Evolutionary conservation across 2,797 vertebrate genomes (phyloP).

Genomic region (Netta rufina): DNA sequence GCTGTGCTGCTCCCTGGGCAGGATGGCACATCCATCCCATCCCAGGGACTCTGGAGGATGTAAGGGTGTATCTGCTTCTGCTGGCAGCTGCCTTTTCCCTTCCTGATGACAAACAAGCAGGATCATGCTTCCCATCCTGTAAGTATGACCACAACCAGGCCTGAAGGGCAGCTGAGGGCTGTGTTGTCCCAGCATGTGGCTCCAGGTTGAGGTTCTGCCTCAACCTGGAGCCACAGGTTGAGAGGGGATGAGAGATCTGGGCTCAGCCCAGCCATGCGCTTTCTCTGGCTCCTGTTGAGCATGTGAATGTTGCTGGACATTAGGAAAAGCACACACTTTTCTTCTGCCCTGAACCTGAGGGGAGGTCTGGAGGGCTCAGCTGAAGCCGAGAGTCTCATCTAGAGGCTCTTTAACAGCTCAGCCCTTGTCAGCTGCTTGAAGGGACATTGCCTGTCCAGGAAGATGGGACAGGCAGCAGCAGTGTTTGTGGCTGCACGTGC

Average conservation of each 20-base stretch:
- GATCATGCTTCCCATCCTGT: background rate
- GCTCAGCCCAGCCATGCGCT: fast-evolving
- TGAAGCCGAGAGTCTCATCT: background rate
- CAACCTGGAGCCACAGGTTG: too few relatives aligned
- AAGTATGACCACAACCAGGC: fast-evolving
- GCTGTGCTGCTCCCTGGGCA: background rate
- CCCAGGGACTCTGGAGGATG: fast-evolving
- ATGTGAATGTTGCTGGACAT: background rate
- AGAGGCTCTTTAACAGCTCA: background rate
- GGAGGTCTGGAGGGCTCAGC: background rate
- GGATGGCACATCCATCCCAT: background rate
- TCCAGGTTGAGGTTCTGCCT: background rate
- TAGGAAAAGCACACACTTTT: background rate
- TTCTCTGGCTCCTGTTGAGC: fast-evolving
- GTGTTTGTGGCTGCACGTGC: background rate
- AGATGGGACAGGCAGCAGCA: background rate
- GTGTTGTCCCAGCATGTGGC: background rate
- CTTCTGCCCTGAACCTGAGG: background rate
- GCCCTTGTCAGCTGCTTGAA: background rate
- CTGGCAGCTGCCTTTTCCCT: background rate
- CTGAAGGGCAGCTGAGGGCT: background rate
- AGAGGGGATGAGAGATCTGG: background rate
- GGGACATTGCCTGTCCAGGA: fast-evolving
- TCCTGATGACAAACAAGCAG: background rate
- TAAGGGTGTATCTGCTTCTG: background rate